Percentiles rank a stretch among this genome's conserved stretches.
Evolutionary conservation across 2,113 vertebrate genomes (phyloP).

Genomic region (Pelecanus crispus): DNA sequence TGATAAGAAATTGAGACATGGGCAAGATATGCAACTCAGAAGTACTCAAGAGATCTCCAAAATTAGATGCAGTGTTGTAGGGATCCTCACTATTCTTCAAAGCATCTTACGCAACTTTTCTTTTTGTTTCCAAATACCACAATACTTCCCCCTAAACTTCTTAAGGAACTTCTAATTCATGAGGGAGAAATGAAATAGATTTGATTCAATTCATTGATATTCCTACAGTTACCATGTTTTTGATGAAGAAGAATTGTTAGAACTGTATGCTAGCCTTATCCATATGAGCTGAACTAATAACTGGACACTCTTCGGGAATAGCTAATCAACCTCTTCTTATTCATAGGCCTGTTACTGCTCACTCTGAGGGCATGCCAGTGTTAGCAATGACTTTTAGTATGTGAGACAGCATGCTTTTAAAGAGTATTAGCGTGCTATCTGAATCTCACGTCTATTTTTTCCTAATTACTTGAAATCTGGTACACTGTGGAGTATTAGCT

Average conservation of each 20-base stretch:
- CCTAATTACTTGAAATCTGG: neutral
- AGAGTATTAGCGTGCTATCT: neutral
- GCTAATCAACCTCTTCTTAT: neutral
- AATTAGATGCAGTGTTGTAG: neutral
- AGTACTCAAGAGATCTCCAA: neutral
- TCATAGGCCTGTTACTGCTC: neutral
- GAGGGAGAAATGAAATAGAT: neutral
- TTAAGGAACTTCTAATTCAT: neutral
- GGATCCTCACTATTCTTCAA: neutral
- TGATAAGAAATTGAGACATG: neutral
- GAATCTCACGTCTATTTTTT: neutral
- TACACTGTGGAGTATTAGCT: neutral
- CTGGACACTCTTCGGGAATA: neutral
- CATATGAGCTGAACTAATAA: neutral
- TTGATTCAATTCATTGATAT: neutral
- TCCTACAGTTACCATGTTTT: neutral
- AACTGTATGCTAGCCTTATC: neutral
- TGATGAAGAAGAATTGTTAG: neutral
- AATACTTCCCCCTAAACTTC: neutral
- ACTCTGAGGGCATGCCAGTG: neutral
- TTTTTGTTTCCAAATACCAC: neutral
- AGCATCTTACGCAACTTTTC: neutral
- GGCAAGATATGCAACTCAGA: neutral
- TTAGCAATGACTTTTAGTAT: neutral
- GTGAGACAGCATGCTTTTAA: neutral